A percentile compares a stretch with the other conserved stretches of the same genome.
phyloP scores from a whole-genome alignment of 92 coral and sea anemone genomes.

The Galaxea fascicularis region DNA sequence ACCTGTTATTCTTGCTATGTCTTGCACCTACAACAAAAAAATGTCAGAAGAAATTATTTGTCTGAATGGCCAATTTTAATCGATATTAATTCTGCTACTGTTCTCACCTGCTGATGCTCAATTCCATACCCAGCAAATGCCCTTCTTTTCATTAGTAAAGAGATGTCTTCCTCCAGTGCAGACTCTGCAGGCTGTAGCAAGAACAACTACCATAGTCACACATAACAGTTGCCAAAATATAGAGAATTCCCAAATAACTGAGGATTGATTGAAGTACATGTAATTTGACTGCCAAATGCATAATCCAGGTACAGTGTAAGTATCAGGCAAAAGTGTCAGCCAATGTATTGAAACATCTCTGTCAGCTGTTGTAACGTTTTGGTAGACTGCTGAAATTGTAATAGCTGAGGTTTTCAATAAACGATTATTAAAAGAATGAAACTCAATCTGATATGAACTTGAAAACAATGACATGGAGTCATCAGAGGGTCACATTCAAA shows the following conservation, averaged over 20 bases:
- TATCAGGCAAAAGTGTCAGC: too few species aligned
- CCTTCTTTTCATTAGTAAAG: constrained; percentile 85
- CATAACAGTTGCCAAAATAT: not conserved
- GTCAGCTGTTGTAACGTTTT: too few species aligned
- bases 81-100: not conserved
- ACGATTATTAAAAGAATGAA: too few species aligned
- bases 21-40: constrained; percentile 51
- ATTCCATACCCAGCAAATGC: constrained; percentile 95
- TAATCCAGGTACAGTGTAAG: too few species aligned
- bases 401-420: too few species aligned
- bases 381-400: too few species aligned
- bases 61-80: not conserved
- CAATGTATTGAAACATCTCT: too few species aligned
- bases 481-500: too few species aligned
- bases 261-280: not conserved
- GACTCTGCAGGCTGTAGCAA: constrained; percentile 68
- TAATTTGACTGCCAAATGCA: too few species aligned
- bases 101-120: constrained; percentile 59
- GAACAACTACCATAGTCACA: not conserved
- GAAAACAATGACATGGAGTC: too few species aligned
- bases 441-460: too few species aligned
- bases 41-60: not conserved
- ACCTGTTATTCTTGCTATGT: constrained; percentile 70
- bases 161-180: constrained; percentile 86
- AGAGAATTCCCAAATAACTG: not conserved